Percentiles rank a stretch among this genome's conserved stretches.
These are phyloP conservation scores for Drosophila paramelanica DNA, from an alignment of 2,888 invertebrate species.

Conservation along the genomic window DNA sequence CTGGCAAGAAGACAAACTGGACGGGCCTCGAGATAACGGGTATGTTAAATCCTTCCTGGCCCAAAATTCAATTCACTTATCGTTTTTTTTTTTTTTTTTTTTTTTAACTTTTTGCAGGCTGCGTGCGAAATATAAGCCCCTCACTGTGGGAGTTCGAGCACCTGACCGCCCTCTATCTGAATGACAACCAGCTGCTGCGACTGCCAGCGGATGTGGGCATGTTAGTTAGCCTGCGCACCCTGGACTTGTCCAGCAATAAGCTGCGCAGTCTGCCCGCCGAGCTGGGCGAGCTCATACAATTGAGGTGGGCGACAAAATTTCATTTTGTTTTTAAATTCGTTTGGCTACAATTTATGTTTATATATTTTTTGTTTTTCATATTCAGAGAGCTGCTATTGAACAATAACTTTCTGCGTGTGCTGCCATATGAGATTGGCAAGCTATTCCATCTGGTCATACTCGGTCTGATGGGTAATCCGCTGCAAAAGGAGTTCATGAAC, in stretches of 20 bases:
- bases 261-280: slow-evolving; percentile 97
- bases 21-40: slow-evolving; percentile 95
- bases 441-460: slow-evolving; percentile 97
- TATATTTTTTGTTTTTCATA: slow-evolving; percentile 9
- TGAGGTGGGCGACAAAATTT: slow-evolving; percentile 87
- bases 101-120: slow-evolving; percentile 87
- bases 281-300: slow-evolving; percentile 97
- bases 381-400: slow-evolving; percentile 95
- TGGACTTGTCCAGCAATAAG: slow-evolving; percentile 98
- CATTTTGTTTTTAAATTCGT: neutral
- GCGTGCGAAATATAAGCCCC: slow-evolving; percentile 96
- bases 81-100: neutral
- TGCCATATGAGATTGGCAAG: slow-evolving; percentile 99
- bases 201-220: slow-evolving; percentile 96
- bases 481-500: slow-evolving; percentile 95
- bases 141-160: slow-evolving; percentile 96
- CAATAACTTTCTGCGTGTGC: slow-evolving; percentile 96
- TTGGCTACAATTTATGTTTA: slow-evolving; percentile 81
- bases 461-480: slow-evolving; percentile 96
- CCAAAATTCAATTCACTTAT: neutral
- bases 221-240: slow-evolving; percentile 92
- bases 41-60: slow-evolving; percentile 60
- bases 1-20: slow-evolving; percentile 97
- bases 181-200: slow-evolving; percentile 96
- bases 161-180: slow-evolving; percentile 97